Evolutionary conservation across 2,888 invertebrate species (phyloP), one percentile per base, ranked within the genome.

Genomic region (Acholoe squamosa): DNA sequence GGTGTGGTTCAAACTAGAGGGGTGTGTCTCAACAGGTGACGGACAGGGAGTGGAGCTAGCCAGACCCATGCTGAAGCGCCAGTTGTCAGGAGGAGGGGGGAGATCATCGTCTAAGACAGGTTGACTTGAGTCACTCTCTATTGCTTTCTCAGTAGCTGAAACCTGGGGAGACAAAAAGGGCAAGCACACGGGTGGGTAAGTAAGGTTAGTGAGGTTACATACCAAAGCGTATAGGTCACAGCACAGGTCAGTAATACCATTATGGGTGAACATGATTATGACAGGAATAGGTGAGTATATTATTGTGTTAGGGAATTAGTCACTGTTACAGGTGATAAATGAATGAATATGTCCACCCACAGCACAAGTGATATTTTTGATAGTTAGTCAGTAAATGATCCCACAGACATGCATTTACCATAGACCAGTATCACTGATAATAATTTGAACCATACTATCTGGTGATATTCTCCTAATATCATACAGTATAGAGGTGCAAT

Each of bases 21-120:
- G 52, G 34, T 43, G 84, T 12, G 54, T 54, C 28, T 86, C 86
- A 19, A 86, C 86, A 19, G 86, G 86, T 52, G 86, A 86, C 25
- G 86, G 86, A 25, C 86, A 86, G 28, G 86, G 86, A 12, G 86
- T 86, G 52, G 86, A 86, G 56, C 86, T 86, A 54, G 86, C 86
- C 86, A 51, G 52, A 10, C 86, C 86, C 86, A 86, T 14, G 56
- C 86, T 86, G 86, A 86, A 86, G 52, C 86, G 52, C 86, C 86
- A 86, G 86, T 33, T 86, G 5, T 86, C 86, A 19, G 86, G 86
- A 54, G 86, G 86, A 52, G 86, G 86, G 56, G 86, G 86, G 0
- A 86, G 86, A 54, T 86, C 86, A 86, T 86, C 86, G 56, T 86
- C 54, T 54, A 80, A 14, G 33, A 43, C 80, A 43, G 80, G 34